Evolutionary conservation across 2,113 vertebrate genomes (phyloP), one percentile per base, ranked within the genome.

Genomic region (Brachyhypopomus occidentalis): DNA sequence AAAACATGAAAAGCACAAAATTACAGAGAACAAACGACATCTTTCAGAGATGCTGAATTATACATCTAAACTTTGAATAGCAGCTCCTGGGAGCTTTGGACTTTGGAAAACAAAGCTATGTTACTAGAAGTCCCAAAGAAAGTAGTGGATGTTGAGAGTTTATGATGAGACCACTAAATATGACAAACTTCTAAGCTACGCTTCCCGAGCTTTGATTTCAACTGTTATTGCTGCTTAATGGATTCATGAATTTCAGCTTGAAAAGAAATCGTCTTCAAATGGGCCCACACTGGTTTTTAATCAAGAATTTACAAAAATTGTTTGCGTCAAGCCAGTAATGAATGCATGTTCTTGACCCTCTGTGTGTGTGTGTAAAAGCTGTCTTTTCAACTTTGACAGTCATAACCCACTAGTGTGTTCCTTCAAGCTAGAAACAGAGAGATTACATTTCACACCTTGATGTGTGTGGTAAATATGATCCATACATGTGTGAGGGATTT

Each of bases 11-110:
- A 30, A 71, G 45, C 64, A 14, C 27, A 22, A 27, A 41, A 76
- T 64, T 48, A 64, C 59, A 64, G 38, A 55, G 36, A 38, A 76
- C 56, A 88, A 88, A 90, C 81, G 88, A 88, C 83, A 85, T 81
- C 70, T 88, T 89, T 89, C 72, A 83, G 78, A 87, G 69, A 72
- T 76, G 84, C 81, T 88, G 79, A 85, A 88, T 88, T 87, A 73
- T 73, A 22, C 41, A 59, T 19, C 73, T 78, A 12, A 72, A 62
- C 81, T 86, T 72, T 81, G 59, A 66, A 83, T 73, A 64, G 19
- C 41, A 63, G 30, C 78, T 70, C 78, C 63, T 67, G 78, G 73
- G 66, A 76, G 85, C 67, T 79, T 73, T 9, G n/a, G 38, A 22
- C 34, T 72, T 78, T 59, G 80, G 82, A 81, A 78, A 20, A 79